Conservation (phyloP, 2,797 vertebrate genomes). For the Eulemur mongoz region DNA sequence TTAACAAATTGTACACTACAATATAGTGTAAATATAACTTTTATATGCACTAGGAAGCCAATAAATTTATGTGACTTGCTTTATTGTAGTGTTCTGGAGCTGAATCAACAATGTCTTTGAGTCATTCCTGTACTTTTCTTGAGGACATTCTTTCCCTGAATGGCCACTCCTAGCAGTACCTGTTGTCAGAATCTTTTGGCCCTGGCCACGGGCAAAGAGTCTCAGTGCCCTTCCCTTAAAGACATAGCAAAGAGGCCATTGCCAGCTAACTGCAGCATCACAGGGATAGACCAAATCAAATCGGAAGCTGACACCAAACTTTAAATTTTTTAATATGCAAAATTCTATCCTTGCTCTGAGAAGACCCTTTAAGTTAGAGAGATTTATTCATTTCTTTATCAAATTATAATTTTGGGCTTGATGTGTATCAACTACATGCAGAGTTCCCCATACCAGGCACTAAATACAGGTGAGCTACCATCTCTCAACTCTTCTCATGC, state of each 20-base stretch:
- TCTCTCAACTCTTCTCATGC: not conserved
- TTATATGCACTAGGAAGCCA: not conserved
- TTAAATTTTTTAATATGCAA: not conserved
- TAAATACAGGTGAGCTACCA: rapidly evolving
- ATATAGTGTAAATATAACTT: not conserved
- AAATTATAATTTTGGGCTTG: not conserved
- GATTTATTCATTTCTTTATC: not conserved
- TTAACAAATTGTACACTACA: not conserved
- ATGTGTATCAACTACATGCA: not conserved
- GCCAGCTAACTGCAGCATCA: not conserved
- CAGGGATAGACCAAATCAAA: not conserved
- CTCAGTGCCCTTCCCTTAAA: not conserved
- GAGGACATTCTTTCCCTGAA: not conserved
- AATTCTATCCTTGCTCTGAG: not conserved
- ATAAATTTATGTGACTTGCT: not conserved
- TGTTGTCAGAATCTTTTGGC: not conserved
- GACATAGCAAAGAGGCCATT: not conserved
- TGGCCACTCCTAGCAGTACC: not conserved
- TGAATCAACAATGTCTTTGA: not conserved
- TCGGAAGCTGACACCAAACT: not conserved
- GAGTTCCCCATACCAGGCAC: too few species aligned
- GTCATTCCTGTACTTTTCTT: not conserved
- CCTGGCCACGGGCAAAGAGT: not conserved
- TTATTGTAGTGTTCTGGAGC: not conserved
- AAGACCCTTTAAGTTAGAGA: not conserved